Evolutionary conservation across 30 jellyfish, hydroid and myxozoan species (phyloP), one percentile per base, ranked within the genome.

Genomic region (Aurelia sp.): DNA sequence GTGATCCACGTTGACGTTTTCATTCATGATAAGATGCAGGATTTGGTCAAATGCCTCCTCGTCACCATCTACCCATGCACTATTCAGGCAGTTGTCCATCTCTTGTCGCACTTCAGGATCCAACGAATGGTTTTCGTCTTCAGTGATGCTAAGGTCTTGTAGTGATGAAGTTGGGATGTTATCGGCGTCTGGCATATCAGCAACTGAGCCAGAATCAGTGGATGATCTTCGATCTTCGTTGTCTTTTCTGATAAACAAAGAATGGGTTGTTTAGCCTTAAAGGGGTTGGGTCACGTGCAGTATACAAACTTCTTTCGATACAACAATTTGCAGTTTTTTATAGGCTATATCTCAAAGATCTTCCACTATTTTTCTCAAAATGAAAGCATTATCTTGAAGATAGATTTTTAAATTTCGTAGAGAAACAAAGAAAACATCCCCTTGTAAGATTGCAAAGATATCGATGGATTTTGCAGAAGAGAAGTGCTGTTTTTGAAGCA

Each of bases 11-110:
- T 52, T 67, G 64, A 91, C 96, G 44, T 91, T 91, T 57, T 91
- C 97, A 64, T 91, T 91, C 72, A 91, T 51, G 22, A 91, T 76
- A 58, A 84, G 66, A 53, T 91, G 96, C 10, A 91, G 69, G 58
- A 91, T 91, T 74, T 91, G 97, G 68, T 91, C 97, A 78, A 91
- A 91, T 33, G 91, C 96, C 18, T 91, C 97, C 19, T 91, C 97
- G 18, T 91, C 88, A 18, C 97, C 97, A 51, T 85, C 91, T 41
- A 84, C 91, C 97, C 97, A 91, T 15, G 91, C 97, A n/a, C 78
- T 66, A 63, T 82, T 82, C 85, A 82, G 58, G 47, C 82, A 82
- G 0, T 65, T 17, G 74, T 82, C 91, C 91, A 82, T 82, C 51
- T 82, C 91, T 50, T 70, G 85, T 11, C 51, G 83, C 44, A 82